A percentile compares a stretch with the other conserved stretches of the same genome.
Conservation (phyloP, 2,888 invertebrate species). For the Eupeodes luniger region DNA sequence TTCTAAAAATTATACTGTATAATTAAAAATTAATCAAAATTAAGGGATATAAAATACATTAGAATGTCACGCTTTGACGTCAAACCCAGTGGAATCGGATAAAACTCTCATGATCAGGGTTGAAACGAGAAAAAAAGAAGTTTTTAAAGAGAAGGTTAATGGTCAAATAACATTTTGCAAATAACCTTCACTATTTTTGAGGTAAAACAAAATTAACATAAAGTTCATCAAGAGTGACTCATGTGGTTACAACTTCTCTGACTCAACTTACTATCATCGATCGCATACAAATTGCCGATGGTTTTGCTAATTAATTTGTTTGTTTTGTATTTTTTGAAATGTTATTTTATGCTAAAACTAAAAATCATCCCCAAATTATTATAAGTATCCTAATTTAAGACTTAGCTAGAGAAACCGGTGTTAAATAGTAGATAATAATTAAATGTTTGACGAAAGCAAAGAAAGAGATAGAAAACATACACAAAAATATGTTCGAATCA, state of each 20-base stretch:
- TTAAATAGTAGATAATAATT: slow-evolving; percentile 1
- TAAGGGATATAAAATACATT: background rate
- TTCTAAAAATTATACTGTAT: background rate
- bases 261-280: background rate
- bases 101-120: background rate
- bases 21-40: background rate
- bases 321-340: background rate
- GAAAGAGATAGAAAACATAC: slow-evolving; percentile 14
- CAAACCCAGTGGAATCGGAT: background rate
- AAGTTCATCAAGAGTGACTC: slow-evolving; percentile 6
- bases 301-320: background rate
- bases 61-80: slow-evolving; percentile 13
- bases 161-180: background rate
- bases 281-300: background rate
- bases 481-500: slow-evolving; percentile 13
- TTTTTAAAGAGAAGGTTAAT: slow-evolving; percentile 1
- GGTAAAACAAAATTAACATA: slow-evolving; percentile 27
- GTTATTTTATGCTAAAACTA: background rate
- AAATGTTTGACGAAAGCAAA: slow-evolving; percentile 12
- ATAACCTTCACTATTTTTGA: slow-evolving; percentile 6
- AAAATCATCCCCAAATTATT: background rate
- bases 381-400: no score
- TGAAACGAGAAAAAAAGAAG: background rate
- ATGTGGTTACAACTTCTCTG: slow-evolving; percentile 32
- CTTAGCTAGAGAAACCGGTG: slow-evolving; percentile 45